Base-by-base conservation (phyloP, 2,113 vertebrate genomes). In the Oncorhynchus kisutch region DNA sequence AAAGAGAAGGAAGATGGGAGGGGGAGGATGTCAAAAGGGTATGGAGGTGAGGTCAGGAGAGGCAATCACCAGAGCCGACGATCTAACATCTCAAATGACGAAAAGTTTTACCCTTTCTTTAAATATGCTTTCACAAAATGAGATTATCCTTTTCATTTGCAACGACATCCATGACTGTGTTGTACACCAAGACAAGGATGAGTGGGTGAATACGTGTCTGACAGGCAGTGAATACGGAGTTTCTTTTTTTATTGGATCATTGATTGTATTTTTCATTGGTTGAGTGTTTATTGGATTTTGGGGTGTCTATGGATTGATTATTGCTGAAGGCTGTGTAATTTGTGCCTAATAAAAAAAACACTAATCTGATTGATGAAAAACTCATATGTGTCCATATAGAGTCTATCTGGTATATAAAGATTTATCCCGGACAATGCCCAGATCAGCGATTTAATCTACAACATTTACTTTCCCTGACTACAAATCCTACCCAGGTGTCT, bases 401-500 rank as follows among this genome's bases (percentile, higher is more conserved):
- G 39, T 45, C 39, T 45, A 45, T 45, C 39, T 45, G 9, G 39
- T 45, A 45, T 45, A 45, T 45, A 57, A 57, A 20, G 54, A 14
- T 20, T 20, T 57, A 57, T 57, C 18, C 18, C 5, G 54, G 39
- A 12, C 54, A 18, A 57, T 20, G 54, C 54, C 13, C 13, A 4
- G 20, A 57, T 18, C 14, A 20, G 20, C 6, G 18, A 57, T 57
- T 20, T 20, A 57, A 9, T 45, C 9, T 45, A 9, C 39, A 8
- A 39, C 39, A 39, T 39, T 8, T 39, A 57, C 51, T 16, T 57
- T 3, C 51, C 51, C 51, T 57, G 18, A 18, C 16, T 57, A 18
- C 54, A 57, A 57, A 57, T 57, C 54, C 73, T 25, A 0, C 70
- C 71, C 79, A 72, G 74, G n/a, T 71, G 73, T 71, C 27, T 14